Conservation (phyloP, 2,888 invertebrate genomes). For the Seladonia tumulorum region DNA sequence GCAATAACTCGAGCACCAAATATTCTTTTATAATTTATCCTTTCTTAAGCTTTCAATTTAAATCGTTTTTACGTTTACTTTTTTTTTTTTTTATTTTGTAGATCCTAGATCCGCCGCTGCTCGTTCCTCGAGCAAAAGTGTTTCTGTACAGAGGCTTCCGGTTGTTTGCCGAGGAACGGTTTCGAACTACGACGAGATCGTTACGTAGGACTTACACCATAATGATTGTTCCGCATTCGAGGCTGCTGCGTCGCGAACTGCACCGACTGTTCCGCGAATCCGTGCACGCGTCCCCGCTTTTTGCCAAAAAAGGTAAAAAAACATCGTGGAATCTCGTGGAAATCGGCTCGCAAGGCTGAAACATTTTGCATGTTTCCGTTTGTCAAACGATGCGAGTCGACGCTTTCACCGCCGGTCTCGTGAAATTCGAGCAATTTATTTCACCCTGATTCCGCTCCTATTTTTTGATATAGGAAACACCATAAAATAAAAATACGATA, state of each 20-base stretch:
- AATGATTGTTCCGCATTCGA: constrained; percentile 54
- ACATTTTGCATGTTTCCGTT: neutral
- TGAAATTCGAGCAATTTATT: neutral
- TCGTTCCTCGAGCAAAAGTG: neutral
- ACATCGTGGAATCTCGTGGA: neutral
- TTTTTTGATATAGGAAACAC: too few species aligned
- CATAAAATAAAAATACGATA: too few species aligned
- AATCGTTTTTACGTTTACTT: too few species aligned
- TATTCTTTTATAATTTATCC: too few species aligned
- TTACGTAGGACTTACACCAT: constrained; percentile 24
- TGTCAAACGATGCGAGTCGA: neutral
- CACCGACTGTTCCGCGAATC: constrained; percentile 4
- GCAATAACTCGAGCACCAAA: too few species aligned
- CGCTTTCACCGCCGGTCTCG: neutral
- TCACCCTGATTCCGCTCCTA: neutral
- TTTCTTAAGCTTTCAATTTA: too few species aligned
- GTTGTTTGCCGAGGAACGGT: neutral
- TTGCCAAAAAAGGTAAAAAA: neutral
- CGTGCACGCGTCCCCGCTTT: neutral
- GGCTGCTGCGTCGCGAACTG: neutral
- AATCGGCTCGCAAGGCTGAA: neutral
- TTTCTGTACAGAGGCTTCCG: neutral
- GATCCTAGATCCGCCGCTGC: neutral
- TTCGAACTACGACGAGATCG: neutral
- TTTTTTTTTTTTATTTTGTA: too few species aligned